Conservation (phyloP, 2,113 vertebrate genomes). For the Nothoprocta pentlandii region DNA sequence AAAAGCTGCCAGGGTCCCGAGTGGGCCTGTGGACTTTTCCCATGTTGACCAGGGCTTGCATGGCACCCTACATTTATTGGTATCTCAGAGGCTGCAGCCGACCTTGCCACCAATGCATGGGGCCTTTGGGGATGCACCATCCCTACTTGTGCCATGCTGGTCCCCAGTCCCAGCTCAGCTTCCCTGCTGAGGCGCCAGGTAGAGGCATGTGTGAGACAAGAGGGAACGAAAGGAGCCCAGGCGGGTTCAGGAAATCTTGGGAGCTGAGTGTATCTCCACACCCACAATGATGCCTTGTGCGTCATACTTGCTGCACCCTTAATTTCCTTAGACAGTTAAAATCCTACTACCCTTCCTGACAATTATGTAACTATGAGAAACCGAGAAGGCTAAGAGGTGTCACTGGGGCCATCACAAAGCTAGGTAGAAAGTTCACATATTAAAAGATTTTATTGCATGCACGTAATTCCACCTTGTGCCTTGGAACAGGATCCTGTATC, state of each 20-base stretch:
- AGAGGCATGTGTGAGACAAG: background rate
- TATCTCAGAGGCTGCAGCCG: too few species aligned
- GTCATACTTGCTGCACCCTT: background rate
- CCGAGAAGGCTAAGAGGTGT: background rate
- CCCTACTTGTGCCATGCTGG: too few species aligned
- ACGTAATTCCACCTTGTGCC: background rate
- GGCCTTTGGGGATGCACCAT: too few species aligned
- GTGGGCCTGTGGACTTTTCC: too few species aligned
- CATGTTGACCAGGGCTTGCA: too few species aligned
- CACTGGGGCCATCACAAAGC: background rate
- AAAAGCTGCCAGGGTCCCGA: background rate
- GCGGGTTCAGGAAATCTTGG: background rate
- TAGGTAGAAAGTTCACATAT: background rate
- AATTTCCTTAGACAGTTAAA: background rate
- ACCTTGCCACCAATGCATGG: too few species aligned
- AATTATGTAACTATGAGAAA: background rate
- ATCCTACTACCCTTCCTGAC: background rate
- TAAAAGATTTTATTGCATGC: background rate
- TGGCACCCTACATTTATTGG: too few species aligned
- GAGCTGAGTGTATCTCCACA: background rate
- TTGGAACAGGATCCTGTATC: fast-evolving
- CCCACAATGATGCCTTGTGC: background rate
- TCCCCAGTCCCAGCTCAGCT: too few species aligned
- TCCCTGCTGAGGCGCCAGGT: background rate
- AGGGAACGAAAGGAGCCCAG: background rate